phyloP scores from a whole-genome alignment of 2,113 vertebrate genomes.

The Tychaedon coryphoeus region DNA sequence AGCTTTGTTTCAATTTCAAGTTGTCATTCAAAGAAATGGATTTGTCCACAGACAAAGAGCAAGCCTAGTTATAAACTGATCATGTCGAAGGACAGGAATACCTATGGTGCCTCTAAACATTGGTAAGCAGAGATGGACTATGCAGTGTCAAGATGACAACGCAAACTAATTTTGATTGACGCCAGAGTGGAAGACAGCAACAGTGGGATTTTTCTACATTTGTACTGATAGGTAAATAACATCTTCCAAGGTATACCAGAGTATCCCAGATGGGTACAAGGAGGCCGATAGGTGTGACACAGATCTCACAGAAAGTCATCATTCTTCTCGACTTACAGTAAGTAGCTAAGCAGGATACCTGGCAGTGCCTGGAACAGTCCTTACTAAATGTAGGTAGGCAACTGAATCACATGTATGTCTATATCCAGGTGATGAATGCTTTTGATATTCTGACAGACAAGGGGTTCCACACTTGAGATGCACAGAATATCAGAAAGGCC shows the following conservation, averaged over 20 bases:
- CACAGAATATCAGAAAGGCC: background rate
- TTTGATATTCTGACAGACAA: background rate
- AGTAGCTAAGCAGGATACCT: background rate
- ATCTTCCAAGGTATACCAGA: background rate
- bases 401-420: background rate
- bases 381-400: background rate
- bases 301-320: background rate
- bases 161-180: background rate
- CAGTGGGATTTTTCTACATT: background rate
- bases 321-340: background rate
- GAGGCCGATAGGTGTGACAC: background rate
- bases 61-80: background rate
- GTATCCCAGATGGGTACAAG: background rate
- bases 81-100: background rate
- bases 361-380: background rate
- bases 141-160: background rate
- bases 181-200: background rate
- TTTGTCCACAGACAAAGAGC: background rate
- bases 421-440: background rate
- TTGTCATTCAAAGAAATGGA: background rate
- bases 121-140: background rate
- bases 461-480: background rate
- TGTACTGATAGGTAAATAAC: background rate
- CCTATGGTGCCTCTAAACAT: background rate
- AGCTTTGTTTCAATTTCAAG: background rate